phyloP scores from a whole-genome alignment of 37 sponge, comb jelly and placozoan species.

The Cladorhizidae sp. region DNA sequence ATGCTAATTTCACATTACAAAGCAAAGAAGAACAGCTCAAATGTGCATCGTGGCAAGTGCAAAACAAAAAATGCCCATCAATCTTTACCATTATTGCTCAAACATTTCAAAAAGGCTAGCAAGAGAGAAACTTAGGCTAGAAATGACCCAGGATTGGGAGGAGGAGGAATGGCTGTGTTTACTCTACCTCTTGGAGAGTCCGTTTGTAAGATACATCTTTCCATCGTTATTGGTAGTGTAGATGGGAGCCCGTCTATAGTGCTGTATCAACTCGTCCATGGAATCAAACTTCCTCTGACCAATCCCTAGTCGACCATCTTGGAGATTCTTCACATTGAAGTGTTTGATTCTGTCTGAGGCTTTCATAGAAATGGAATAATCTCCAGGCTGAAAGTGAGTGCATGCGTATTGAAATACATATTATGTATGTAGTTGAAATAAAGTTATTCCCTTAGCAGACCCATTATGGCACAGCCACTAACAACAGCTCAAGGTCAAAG shows the following conservation, averaged over 20 bases:
- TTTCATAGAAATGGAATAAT: slow-evolving; percentile 94
- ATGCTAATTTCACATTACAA: no score
- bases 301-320: slow-evolving; percentile 80
- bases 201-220: slow-evolving; percentile 71
- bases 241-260: slow-evolving; percentile 88
- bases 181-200: slow-evolving; percentile 57
- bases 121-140: background rate
- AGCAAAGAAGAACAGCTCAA: no score
- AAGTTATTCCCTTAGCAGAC: background rate
- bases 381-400: slow-evolving; percentile 73
- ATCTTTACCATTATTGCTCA: background rate
- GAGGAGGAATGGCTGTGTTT: background rate
- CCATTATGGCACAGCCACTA: no score
- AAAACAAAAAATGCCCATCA: background rate
- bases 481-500: background rate
- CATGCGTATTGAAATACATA: background rate
- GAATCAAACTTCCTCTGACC: slow-evolving; percentile 89
- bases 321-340: slow-evolving; percentile 84
- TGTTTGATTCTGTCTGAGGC: slow-evolving; percentile 92
- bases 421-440: background rate
- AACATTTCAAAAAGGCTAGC: background rate
- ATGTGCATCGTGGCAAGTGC: background rate
- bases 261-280: slow-evolving; percentile 88
- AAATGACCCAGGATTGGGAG: background rate
- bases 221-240: slow-evolving; percentile 84